These are phyloP conservation scores for Hyles euphorbiae DNA, from an alignment of 1,140 invertebrate genomes.

Conservation along the genomic window DNA sequence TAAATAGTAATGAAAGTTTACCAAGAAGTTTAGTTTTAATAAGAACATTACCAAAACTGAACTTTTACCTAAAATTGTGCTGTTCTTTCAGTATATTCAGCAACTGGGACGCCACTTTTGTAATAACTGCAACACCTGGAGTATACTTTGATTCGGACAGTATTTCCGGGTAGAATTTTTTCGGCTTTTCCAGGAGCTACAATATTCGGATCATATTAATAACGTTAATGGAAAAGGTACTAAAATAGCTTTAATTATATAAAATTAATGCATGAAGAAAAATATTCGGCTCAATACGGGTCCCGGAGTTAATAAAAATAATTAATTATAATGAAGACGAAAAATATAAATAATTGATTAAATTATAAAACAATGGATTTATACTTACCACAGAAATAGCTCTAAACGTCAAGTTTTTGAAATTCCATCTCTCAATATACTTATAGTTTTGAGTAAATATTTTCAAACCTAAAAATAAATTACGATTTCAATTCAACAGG, in stretches of 20 bases:
- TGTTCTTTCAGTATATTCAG: constrained; percentile 41
- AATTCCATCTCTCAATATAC: constrained; percentile 59
- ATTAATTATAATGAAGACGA: no score
- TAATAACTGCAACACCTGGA: constrained; percentile 50
- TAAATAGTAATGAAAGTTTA: background rate
- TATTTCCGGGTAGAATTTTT: constrained; percentile 41
- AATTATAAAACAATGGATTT: no score
- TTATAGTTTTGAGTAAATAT: constrained; percentile 39
- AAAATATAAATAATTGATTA: no score
- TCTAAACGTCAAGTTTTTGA: constrained; percentile 55
- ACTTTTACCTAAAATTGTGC: constrained; percentile 51
- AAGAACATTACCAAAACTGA: background rate
- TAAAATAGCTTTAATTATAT: no score
- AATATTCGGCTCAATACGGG: no score
- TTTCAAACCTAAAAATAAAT: constrained; percentile 35
- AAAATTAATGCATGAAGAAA: no score
- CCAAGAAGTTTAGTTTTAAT: no score
- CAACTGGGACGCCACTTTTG: constrained; percentile 44
- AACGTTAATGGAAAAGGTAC: no score
- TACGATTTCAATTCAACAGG: no score
- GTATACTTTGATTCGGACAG: constrained; percentile 41
- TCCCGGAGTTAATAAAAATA: no score
- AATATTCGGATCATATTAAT: no score
- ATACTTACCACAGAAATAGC: constrained; percentile 52
- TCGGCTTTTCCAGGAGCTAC: constrained; percentile 44